A percentile compares a stretch with the other conserved stretches of the same genome.
Conservation (phyloP, 2,113 vertebrate species). For the Chloebia gouldiae region DNA sequence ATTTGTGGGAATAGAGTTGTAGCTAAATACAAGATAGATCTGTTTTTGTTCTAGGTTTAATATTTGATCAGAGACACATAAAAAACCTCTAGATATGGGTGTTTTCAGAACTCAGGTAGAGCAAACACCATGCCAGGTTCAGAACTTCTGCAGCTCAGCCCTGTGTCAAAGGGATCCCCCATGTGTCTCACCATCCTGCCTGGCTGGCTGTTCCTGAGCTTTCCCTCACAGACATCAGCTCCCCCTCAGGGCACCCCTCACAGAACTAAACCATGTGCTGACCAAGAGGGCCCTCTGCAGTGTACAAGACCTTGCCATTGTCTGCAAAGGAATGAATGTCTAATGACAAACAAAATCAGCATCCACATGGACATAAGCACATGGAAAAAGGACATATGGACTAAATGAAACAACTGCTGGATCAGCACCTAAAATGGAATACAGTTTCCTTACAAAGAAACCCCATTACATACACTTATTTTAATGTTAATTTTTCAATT, state of each 20-base stretch:
- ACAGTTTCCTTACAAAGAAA: neutral
- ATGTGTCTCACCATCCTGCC: rapidly evolving
- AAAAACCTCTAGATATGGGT: neutral
- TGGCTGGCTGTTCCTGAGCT: neutral
- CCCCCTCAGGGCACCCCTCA: neutral
- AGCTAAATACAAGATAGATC: neutral
- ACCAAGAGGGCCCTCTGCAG: neutral
- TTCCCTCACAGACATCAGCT: rapidly evolving
- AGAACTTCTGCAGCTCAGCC: neutral
- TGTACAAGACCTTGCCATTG: rapidly evolving
- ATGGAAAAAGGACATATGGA: neutral
- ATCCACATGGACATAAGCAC: rapidly evolving
- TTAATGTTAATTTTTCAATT: neutral
- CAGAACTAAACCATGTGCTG: rapidly evolving
- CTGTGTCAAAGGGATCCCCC: rapidly evolving
- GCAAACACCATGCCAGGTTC: neutral
- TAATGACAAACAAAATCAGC: neutral
- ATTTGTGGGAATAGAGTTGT: neutral
- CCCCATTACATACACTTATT: neutral
- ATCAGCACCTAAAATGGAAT: neutral
- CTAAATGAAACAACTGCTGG: neutral
- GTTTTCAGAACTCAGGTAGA: neutral
- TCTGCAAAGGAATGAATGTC: neutral
- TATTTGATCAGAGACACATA: neutral
- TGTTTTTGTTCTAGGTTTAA: neutral